These are phyloP conservation scores for Syritta pipiens DNA, from an alignment of 2,888 invertebrate species.

Conservation along the genomic window DNA sequence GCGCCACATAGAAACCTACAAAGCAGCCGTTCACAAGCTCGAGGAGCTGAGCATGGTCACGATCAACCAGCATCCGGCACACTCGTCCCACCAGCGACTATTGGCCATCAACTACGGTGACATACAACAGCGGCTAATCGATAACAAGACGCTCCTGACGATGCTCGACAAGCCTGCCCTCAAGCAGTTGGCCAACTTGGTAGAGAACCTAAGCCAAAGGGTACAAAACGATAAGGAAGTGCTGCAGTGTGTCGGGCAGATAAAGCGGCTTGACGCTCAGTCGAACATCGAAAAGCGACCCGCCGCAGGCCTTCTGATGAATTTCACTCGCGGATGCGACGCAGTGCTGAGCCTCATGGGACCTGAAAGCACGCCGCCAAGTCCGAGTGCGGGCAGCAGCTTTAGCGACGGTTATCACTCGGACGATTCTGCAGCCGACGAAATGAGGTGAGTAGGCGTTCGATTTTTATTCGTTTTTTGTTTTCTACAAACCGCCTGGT, in stretches of 20 bases:
- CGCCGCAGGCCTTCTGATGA: slow-evolving; percentile 86
- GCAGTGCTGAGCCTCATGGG: slow-evolving; percentile 89
- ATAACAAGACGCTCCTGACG: slow-evolving; percentile 93
- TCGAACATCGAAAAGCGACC: slow-evolving; percentile 84
- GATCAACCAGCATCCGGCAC: slow-evolving; percentile 86
- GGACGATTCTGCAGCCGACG: slow-evolving; percentile 82
- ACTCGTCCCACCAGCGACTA: slow-evolving; percentile 93
- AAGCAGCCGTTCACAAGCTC: slow-evolving; percentile 91
- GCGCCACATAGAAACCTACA: slow-evolving; percentile 91
- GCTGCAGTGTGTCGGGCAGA: slow-evolving; percentile 85
- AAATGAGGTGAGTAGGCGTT: slow-evolving; percentile 74
- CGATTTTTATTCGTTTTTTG: background rate
- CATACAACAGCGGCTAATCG: slow-evolving; percentile 93
- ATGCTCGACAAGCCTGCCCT: slow-evolving; percentile 90
- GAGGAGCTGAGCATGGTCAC: slow-evolving; percentile 85
- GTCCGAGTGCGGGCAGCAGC: slow-evolving; percentile 80
- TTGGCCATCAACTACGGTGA: slow-evolving; percentile 90
- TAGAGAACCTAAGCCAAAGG: slow-evolving; percentile 85
- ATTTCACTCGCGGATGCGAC: slow-evolving; percentile 87
- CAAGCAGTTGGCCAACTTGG: slow-evolving; percentile 86
- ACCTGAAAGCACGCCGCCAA: slow-evolving; percentile 79
- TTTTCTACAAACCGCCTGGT: background rate
- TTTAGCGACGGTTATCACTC: slow-evolving; percentile 92
- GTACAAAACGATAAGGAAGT: slow-evolving; percentile 96
- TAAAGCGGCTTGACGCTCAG: slow-evolving; percentile 83